Conservation (phyloP, 2,888 invertebrate genomes). For the Isoperla grammatica region DNA sequence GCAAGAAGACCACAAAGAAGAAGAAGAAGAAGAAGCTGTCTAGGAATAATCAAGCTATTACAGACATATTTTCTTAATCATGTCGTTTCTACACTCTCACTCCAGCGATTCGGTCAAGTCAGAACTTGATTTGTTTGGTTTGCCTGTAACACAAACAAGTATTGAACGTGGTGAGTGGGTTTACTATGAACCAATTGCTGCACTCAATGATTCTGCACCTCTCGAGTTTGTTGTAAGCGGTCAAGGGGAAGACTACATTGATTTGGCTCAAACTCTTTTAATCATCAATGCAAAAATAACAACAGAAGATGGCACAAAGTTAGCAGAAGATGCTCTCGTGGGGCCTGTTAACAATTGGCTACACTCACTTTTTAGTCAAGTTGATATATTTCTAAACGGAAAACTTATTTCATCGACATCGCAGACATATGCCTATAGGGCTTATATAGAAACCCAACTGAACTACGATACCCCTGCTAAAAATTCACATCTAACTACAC, state of each 20-base stretch:
- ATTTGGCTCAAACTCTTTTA: neutral
- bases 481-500: conserved; percentile 29
- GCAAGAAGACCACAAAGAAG: neutral
- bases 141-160: conserved; percentile 25
- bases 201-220: neutral
- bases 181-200: conserved; percentile 24
- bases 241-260: conserved; percentile 1
- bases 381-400: conserved; percentile 35
- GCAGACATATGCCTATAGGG: conserved; percentile 27
- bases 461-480: conserved; percentile 31
- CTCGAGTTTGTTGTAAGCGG: conserved; percentile 7
- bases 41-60: neutral
- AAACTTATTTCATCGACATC: conserved; percentile 33
- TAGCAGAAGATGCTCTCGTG: conserved; percentile 9
- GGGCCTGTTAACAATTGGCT: conserved; percentile 33
- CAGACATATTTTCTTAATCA: neutral
- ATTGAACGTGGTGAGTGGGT: conserved; percentile 32
- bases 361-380: conserved; percentile 33
- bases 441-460: conserved; percentile 34
- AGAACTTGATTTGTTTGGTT: conserved; percentile 32
- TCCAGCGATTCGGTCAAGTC: neutral
- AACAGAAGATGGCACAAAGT: neutral
- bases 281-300: conserved; percentile 4
- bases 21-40: neutral
- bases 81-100: neutral